Evolutionary conservation across 2,113 vertebrate genomes (phyloP), one percentile per base, ranked within the genome.

Genomic region (Xiphophorus maculatus): DNA sequence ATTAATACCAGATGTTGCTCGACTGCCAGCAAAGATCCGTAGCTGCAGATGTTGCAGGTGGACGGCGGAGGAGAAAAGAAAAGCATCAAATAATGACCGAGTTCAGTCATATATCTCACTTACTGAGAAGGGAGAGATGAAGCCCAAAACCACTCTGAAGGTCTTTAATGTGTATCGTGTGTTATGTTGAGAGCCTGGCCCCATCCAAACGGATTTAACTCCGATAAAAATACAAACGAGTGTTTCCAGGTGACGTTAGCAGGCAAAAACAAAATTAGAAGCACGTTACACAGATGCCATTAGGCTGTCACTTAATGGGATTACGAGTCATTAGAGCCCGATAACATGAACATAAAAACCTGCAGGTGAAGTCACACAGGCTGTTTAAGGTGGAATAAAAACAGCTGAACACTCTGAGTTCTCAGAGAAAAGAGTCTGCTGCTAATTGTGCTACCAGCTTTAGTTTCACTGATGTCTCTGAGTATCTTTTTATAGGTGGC

Each of bases 21-120:
- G 0, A 0, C 8, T 32, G 69, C 74, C 81, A 73, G 67, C 70
- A 66, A 77, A 67, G 63, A 80, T 63, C 86, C 73, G 84, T 82
- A 76, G 84, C 88, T 71, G 72, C 86, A 87, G 88, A 85, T 82
- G 84, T 11, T 66, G 72, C 83, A 87, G 81, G 83, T 85, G 84
- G 86, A 85, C 11, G 29, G 42, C 87, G 70, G 82, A 76, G 66
- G 17, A 72, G 71, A 29, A 64, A 32, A 5, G 0, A 73, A 6
- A 63, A 32, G 40, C 33, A 14, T 32, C 11, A 33, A 62, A 32
- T 25, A 44, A 84, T 83, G 42, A 71, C 25, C 14, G 54, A 66
- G 63, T 3, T 76, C 60, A 30, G 19, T 76, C 19, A 76, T 83
- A 66, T 27, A 77, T 90, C 86, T 88, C 90, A 90, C 81, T 88